Evolutionary conservation across 2,797 vertebrate genomes (phyloP), one percentile per base, ranked within the genome.

Genomic region (Merluccius polli): DNA sequence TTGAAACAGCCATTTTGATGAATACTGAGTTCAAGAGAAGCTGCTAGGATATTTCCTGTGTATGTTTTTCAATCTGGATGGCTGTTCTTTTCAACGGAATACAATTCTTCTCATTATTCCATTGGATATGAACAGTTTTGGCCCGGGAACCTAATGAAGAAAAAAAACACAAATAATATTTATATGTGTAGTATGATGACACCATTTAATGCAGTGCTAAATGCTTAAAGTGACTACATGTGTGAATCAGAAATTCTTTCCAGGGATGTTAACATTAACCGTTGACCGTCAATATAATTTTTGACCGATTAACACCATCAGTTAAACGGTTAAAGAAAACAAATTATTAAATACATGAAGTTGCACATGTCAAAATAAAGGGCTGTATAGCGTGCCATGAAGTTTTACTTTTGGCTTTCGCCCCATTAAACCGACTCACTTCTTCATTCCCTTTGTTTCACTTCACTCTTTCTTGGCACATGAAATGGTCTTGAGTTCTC

Each of bases 1-100:
- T 79, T 3, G 72, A 75, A 52, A 32, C 11, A 0, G 48, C 74
- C 93, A 94, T 95, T 63, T 77, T 82, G 29, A 78, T 24, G 1
- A n/a, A 59, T 59, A 59, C 67, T 72, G 38, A 32, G 2, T 32
- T 70, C 21, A 35, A 48, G 36, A 11, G 33, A 10, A 32, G 15
- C 72, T 29, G 29, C 13, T 44, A 38, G 12, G 21, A 31, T 4
- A 38, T 41, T 29, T 73, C 52, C n/a, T 65, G 80, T 24, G 65
- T 65, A 67, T 11, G 0, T 1, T 13, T 32, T 71, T 41, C 31
- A 0, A 10, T 75, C 73, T 65, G 30, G 71, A 77, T 41, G 33
- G 31, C 31, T 38, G 65, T 33, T 69, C 29, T 30, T 48, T 59
- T 67, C 67, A 41, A 41, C 38, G 38, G 13, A 2, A 16, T 16